A percentile compares a stretch with the other conserved stretches of the same genome.
Evolutionary conservation across 2,888 invertebrate species (phyloP).

Genomic region (Odontomyia ornata): DNA sequence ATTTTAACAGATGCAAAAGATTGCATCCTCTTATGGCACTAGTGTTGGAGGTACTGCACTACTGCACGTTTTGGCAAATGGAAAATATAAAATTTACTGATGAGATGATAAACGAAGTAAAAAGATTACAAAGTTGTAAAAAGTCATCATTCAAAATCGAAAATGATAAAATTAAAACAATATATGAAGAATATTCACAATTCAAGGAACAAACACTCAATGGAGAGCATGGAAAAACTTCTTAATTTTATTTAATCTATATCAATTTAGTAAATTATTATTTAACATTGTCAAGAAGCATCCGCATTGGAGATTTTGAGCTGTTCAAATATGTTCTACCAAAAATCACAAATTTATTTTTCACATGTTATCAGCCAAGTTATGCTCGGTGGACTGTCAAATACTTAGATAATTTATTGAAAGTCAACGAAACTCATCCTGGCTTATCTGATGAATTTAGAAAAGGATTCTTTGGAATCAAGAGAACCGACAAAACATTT

Average conservation of each 20-base stretch:
- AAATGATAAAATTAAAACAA: neutral
- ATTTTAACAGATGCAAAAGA: slow-evolving; percentile 34
- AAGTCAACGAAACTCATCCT: slow-evolving; percentile 56
- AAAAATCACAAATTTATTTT: slow-evolving; percentile 57
- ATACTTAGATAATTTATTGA: slow-evolving; percentile 56
- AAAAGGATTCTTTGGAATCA: slow-evolving; percentile 56
- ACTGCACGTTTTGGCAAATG: neutral
- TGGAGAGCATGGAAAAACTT: neutral
- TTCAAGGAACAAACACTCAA: slow-evolving; percentile 1
- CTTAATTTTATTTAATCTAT: no score
- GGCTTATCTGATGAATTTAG: slow-evolving; percentile 52
- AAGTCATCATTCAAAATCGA: neutral
- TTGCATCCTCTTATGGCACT: slow-evolving; percentile 34
- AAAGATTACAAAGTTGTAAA: slow-evolving; percentile 30
- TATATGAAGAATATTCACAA: neutral
- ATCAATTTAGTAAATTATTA: slow-evolving; percentile 9
- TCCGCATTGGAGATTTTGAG: slow-evolving; percentile 49
- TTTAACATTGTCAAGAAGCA: slow-evolving; percentile 1
- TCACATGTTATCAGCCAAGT: slow-evolving; percentile 57
- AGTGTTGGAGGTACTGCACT: neutral
- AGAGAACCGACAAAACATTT: slow-evolving; percentile 51
- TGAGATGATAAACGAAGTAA: slow-evolving; percentile 26
- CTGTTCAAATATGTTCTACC: slow-evolving; percentile 55
- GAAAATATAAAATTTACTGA: slow-evolving; percentile 31
- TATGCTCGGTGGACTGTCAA: slow-evolving; percentile 56